These are phyloP conservation scores for Zaprionus lachaisei DNA, from an alignment of 1,140 invertebrate species.

Conservation along the genomic window DNA sequence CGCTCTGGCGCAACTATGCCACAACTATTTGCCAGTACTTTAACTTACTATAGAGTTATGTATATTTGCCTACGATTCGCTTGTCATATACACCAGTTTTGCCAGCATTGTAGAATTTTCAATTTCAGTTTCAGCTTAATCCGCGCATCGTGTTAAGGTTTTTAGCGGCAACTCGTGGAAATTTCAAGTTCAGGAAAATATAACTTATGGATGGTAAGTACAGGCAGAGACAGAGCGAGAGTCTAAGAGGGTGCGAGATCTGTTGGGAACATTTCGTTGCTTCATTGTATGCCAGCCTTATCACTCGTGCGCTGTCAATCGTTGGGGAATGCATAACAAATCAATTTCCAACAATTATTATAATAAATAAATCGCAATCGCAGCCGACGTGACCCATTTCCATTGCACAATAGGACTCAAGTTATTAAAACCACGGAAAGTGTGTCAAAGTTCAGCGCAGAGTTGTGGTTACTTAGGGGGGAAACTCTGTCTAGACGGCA, in stretches of 20 bases:
- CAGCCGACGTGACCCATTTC: conserved; percentile 11
- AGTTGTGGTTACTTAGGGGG: neutral
- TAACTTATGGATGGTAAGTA: conserved; percentile 23
- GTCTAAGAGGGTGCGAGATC: neutral
- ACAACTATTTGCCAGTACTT: neutral
- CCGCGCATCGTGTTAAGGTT: neutral
- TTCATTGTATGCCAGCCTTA: neutral
- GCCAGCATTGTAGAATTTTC: conserved; percentile 9
- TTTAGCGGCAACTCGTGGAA: neutral
- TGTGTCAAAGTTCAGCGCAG: conserved; percentile 65
- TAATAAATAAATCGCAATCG: conserved; percentile 18
- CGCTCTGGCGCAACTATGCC: conserved; percentile 5
- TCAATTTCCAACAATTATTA: conserved; percentile 23
- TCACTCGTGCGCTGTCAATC: neutral
- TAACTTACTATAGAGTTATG: neutral
- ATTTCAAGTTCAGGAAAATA: neutral
- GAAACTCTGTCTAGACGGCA: conserved; percentile 33
- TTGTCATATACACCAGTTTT: conserved; percentile 25
- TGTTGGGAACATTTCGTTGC: neutral
- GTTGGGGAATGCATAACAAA: conserved; percentile 11
- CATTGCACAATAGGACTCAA: conserved; percentile 30
- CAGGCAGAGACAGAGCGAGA: neutral
- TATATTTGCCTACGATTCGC: conserved; percentile 12
- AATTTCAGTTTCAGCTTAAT: neutral
- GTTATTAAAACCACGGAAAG: conserved; percentile 51